Base-by-base conservation (phyloP, 2,113 vertebrate genomes). In the Labeo rohita region DNA sequence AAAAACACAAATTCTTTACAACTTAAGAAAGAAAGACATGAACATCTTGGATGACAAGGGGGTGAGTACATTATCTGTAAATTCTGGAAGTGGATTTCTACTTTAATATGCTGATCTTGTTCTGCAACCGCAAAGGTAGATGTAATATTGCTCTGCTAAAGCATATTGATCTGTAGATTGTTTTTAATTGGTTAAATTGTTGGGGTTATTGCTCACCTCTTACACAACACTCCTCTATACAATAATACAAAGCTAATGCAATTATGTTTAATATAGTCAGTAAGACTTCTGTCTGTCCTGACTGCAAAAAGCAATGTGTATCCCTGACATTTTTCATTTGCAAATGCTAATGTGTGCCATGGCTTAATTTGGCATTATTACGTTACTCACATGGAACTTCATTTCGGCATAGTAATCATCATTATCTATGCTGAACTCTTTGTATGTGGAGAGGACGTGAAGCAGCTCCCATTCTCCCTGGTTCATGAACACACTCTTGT, bases 381-480 rank as follows among this genome's bases (percentile, higher is more conserved):
- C 21, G 45, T 16, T 79, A 90, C 98, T 96, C 91, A 99, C 98
- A 0, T 97, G 96, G 89, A 99, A 99, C 92, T 98, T 98, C 97
- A 99, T 99, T 91, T 99, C 98, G 0, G 97, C 97, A 0, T 97
- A 99, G 75, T 91, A 93, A 90, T 95, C 92, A 0, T 95, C 94
- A 50, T 94, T 91, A 75, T 98, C 96, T 76, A 98, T 92, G 0
- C 96, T 96, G 95, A 99, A 99, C 91, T 94, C 95, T 85, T 92
- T 95, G 90, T 97, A 98, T 54, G 90, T 91, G 81, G 95, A 95
- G 91, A 98, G 95, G 6, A 99, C 92, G 0, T 95, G 95, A n/a
- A 99, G 96, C 45, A 99, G 93, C 93, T 99, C 98, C 98, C 98
- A 99, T 90, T 99, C 98, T 0, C 98, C 97, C 90, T 99, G 97